phyloP scores from a whole-genome alignment of 1,140 invertebrate species.

The Lasioglossum baleicum region DNA sequence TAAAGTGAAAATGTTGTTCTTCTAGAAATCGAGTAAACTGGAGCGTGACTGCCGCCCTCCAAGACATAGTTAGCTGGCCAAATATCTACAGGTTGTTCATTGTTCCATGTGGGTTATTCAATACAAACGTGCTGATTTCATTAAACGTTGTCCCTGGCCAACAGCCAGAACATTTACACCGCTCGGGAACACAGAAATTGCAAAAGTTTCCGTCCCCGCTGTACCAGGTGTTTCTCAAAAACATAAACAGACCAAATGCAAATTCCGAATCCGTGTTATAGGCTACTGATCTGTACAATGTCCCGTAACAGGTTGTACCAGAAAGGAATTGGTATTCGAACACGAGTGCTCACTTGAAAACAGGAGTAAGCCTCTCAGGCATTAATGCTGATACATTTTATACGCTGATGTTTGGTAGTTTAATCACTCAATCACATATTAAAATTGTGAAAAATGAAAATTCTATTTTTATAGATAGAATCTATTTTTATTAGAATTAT shows the following conservation, averaged over 20 bases:
- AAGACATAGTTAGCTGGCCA: constrained; percentile 48
- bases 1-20: too few relatives aligned
- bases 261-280: not conserved
- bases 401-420: too few relatives aligned
- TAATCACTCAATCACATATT: too few relatives aligned
- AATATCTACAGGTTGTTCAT: constrained; percentile 75
- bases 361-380: not conserved
- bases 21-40: not conserved
- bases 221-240: not conserved
- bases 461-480: too few relatives aligned
- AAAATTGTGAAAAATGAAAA: too few relatives aligned
- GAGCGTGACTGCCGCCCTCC: constrained; percentile 14
- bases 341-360: not conserved
- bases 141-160: constrained; percentile 66
- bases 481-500: too few relatives aligned
- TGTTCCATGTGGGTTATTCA: constrained; percentile 64
- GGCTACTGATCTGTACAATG: not conserved
- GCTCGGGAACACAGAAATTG: constrained; percentile 22
- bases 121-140: constrained; percentile 72
- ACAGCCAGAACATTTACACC: constrained; percentile 69
- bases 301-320: not conserved
- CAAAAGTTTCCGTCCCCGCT: constrained; percentile 45
- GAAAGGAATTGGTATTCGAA: too few relatives aligned
- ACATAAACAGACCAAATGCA: not conserved
- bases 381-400: too few relatives aligned